Base-by-base conservation (phyloP, 1,140 invertebrate species). In the Procambarus clarkii region DNA sequence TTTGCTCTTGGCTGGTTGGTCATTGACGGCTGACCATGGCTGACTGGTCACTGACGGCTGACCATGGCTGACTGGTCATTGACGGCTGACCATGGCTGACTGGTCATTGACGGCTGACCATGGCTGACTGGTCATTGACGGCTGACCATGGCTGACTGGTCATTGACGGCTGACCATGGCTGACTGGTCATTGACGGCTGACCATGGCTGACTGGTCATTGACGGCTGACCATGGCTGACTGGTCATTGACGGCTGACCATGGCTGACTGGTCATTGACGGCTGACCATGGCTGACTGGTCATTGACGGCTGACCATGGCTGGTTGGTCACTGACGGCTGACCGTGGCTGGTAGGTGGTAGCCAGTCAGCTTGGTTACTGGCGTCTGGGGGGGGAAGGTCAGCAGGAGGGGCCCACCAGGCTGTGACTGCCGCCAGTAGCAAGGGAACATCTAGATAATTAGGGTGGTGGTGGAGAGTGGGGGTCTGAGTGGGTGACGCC, bases 391-490 rank as follows among this genome's bases (percentile, higher is more conserved):
- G 34, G 34, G 34, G 34, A n/a, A n/a, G 34, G 34, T 34, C 34
- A 34, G 34, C 34, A 34, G 34, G 34, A 34, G 50, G 50, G 0
- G 50, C 13, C 13, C 50, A 54, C 50, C 13, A 9, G 50, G 50
- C 50, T 13, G 50, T 60, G 21, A 50, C 80, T 48, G 60, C 50
- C 54, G 80, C 24, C 80, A 82, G 80, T 82, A 82, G 80, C 80
- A 82, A 48, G 11, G 80, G 80, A 82, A 82, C 50, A 82, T 82
- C 80, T 54, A 82, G 80, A 82, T 82, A 82, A 82, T 82, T 82
- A 82, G 80, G 80, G 80, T 13, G 80, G 80, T 50, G 80, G 80
- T 13, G 80, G 80, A 82, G 80, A 60, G 80, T 50, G 60, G 80
- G 34, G 46, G 80, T 21, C 44, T 34, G 80, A 50, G 80, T 60